Percentiles rank a stretch among this genome's conserved stretches.
phyloP scores from a whole-genome alignment of 2,797 vertebrate genomes.

The Acanthurus tractus region DNA sequence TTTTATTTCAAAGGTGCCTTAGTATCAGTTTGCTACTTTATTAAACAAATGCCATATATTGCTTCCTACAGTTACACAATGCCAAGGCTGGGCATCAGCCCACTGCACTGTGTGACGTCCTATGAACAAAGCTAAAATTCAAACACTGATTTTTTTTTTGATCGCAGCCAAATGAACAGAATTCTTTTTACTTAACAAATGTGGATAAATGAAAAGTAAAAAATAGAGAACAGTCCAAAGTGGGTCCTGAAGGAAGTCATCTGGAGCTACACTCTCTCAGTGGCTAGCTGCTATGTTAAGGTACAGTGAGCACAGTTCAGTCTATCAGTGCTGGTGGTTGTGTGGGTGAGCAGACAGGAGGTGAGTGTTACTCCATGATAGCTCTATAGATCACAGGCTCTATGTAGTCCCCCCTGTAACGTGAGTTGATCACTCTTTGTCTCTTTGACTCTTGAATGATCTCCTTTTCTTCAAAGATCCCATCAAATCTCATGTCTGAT shows the following conservation, averaged over 20 bases:
- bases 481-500: conserved; percentile 98
- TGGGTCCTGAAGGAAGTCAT: conserved; percentile 51
- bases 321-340: conserved; percentile 72
- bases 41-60: conserved; percentile 29
- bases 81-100: not conserved
- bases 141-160: conserved; percentile 18
- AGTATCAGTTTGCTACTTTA: conserved; percentile 29
- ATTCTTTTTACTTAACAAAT: conserved; percentile 12
- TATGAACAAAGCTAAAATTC: not conserved
- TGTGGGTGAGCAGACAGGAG: conserved; percentile 17
- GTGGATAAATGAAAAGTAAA: conserved; percentile 13
- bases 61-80: conserved; percentile 35
- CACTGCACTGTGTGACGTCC: not conserved
- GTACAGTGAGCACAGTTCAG: conserved; percentile 56
- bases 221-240: conserved; percentile 39
- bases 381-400: conserved; percentile 98
- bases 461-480: conserved; percentile 97
- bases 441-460: conserved; percentile 95
- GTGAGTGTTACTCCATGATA: conserved; percentile 94
- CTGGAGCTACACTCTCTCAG: conserved; percentile 60
- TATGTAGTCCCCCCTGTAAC: conserved; percentile 97
- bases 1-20: not conserved
- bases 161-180: conserved; percentile 13
- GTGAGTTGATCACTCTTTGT: conserved; percentile 97
- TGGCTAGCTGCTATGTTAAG: conserved; percentile 60